These are phyloP conservation scores for Xenopus borealis DNA, from an alignment of 2,113 vertebrate species.

Conservation along the genomic window DNA sequence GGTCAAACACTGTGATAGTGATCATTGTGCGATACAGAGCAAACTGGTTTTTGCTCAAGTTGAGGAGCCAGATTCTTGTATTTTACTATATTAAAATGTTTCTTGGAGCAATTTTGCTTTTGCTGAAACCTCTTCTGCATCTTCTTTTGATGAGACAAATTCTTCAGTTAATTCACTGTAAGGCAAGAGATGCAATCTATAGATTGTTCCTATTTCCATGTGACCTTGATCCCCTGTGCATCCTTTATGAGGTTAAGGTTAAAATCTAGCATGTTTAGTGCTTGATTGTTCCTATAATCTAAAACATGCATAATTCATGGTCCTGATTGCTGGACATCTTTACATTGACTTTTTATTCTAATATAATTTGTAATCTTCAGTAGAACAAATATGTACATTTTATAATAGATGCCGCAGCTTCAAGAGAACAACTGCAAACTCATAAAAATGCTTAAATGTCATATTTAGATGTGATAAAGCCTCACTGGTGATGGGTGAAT, in stretches of 20 bases:
- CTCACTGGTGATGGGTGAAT: too few species aligned
- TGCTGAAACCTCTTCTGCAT: not conserved
- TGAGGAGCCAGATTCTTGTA: not conserved
- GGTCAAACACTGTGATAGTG: too few species aligned
- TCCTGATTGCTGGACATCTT: conserved; percentile 27
- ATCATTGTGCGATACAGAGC: too few species aligned
- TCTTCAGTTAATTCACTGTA: conserved; percentile 29
- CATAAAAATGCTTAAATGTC: conserved; percentile 3
- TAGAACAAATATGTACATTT: conserved; percentile 1
- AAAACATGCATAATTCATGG: conserved; percentile 37
- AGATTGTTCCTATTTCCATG: conserved; percentile 12
- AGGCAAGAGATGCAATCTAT: conserved; percentile 35
- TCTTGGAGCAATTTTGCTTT: conserved; percentile 3
- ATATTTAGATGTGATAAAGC: not conserved
- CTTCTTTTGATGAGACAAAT: conserved; percentile 10
- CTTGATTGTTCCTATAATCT: conserved; percentile 33
- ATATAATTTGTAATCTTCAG: conserved; percentile 19
- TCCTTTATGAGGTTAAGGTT: conserved; percentile 26
- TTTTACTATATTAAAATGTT: conserved; percentile 10
- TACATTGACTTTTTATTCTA: conserved; percentile 19
- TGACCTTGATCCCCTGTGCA: conserved; percentile 26
- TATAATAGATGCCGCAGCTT: not conserved
- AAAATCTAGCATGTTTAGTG: conserved; percentile 1
- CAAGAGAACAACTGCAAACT: conserved; percentile 2
- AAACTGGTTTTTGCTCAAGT: too few species aligned